These are phyloP conservation scores for Drosophila quinaria DNA, from an alignment of 2,888 invertebrate species.

Conservation along the genomic window DNA sequence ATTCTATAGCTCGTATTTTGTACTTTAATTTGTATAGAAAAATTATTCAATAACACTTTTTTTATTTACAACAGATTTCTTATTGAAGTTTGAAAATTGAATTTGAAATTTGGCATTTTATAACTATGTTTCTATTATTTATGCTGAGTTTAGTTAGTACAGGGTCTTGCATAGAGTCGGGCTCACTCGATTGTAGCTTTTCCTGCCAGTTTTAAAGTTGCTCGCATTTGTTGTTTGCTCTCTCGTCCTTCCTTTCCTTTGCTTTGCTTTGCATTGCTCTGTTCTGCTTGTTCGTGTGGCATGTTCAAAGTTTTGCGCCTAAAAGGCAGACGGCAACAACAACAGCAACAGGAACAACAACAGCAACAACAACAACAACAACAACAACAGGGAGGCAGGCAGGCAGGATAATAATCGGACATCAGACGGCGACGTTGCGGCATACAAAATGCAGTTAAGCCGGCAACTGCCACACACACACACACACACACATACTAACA, in stretches of 20 bases:
- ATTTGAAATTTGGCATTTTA: no score
- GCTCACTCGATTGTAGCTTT: neutral
- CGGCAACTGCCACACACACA: conserved; percentile 9
- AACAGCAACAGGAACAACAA: conserved; percentile 3
- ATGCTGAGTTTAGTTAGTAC: neutral
- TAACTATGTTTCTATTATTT: no score
- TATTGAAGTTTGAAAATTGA: no score
- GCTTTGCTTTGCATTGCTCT: no score
- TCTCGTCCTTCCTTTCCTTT: neutral
- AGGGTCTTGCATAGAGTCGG: neutral
- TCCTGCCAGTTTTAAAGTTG: conserved; percentile 47
- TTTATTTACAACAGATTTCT: no score
- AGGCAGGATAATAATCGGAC: conserved; percentile 45
- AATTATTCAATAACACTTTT: no score
- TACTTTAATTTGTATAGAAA: no score
- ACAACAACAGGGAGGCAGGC: neutral
- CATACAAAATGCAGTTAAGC: conserved; percentile 42
- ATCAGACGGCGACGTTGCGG: conserved; percentile 31
- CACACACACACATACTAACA: neutral
- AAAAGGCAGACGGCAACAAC: conserved; percentile 24
- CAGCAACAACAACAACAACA: neutral
- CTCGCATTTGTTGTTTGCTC: conserved; percentile 17
- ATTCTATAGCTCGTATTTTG: no score
- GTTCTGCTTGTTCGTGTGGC: conserved; percentile 1
- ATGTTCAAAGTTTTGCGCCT: conserved; percentile 34